Evolutionary conservation across 2,888 invertebrate species (phyloP), one percentile per base, ranked within the genome.

Genomic region (Nezara viridula): DNA sequence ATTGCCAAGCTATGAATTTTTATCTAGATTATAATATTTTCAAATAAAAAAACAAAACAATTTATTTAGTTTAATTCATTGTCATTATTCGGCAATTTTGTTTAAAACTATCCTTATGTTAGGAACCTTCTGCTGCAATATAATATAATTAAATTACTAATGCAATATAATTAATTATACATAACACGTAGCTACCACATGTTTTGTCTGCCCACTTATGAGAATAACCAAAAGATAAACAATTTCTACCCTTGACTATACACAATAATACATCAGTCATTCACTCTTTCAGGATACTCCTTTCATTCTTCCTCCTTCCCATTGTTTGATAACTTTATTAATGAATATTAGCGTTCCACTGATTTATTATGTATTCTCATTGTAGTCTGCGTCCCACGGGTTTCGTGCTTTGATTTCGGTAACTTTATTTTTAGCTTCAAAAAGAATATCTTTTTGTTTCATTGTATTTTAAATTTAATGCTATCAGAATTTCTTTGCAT

Each of bases 201-300:
- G 32, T 73, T 73, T 19, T 16, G 44, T 81, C 44, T 10, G 44
- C 44, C 81, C 44, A 40, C 81, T 24, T 24, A 12, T 37, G 9
- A 14, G 12, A 44, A 21, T 44, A 44, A 44, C 44, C n/a, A 6
- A 24, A 44, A 3, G n/a, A 24, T n/a, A 0, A 40, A 77, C 40
- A 44, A 81, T 44, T 32, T 24, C 12, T 81, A 14, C n/a, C 44
- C 44, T 81, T 81, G 81, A 14, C 81, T 44, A 14, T 24, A n/a
- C n/a, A n/a, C n/a, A n/a, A n/a, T 81, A 12, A 81, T n/a, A 44
- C 40, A 81, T 81, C 44, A 60, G 27, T 60, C 60, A 81, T 81
- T 44, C 81, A 44, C 14, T 81, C 44, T 44, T 81, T n/a, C 81
- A 81, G 44, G 81, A 24, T 81, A 81, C 44, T 81, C 44, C 44